Evolutionary conservation across 1,140 invertebrate genomes (phyloP).

Genomic region (Trachymyrmex cornetzi): DNA sequence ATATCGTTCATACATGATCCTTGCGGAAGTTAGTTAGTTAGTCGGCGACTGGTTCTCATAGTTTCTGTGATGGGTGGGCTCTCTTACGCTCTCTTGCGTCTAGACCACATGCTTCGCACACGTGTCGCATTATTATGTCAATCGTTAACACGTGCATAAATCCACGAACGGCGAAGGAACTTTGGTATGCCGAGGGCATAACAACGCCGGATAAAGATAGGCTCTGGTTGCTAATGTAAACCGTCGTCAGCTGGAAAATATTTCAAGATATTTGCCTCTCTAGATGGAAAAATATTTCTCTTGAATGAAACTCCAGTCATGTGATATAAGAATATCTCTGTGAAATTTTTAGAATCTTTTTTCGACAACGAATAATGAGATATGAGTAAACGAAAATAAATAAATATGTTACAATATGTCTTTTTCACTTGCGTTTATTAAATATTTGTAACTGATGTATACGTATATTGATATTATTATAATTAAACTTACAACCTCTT

Average conservation of each 20-base stretch:
- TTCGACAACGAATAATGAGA: background rate
- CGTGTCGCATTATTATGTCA: conserved; percentile 78
- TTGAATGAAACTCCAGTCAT: background rate
- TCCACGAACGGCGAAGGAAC: conserved; percentile 38
- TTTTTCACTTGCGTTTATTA: background rate
- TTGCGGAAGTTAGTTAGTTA: conserved; percentile 29
- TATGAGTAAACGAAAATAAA: background rate
- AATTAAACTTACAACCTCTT: background rate
- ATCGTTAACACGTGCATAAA: conserved; percentile 79
- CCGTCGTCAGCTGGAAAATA: conserved; percentile 48
- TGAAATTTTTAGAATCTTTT: conserved; percentile 12
- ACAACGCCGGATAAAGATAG: conserved; percentile 54
- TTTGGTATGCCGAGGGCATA: conserved; percentile 43
- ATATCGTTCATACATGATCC: conserved; percentile 19
- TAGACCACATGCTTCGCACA: conserved; percentile 72
- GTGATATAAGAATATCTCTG: background rate
- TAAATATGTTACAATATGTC: background rate
- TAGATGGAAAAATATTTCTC: conserved; percentile 14
- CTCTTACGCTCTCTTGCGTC: conserved; percentile 21
- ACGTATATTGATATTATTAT: background rate
- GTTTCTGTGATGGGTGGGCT: conserved; percentile 46
- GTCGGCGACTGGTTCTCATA: conserved; percentile 16
- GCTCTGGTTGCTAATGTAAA: conserved; percentile 33
- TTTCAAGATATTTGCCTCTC: conserved; percentile 1
- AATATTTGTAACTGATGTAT: background rate